phyloP scores from a whole-genome alignment of 2,113 vertebrate species.

The Heteronetta atricapilla region DNA sequence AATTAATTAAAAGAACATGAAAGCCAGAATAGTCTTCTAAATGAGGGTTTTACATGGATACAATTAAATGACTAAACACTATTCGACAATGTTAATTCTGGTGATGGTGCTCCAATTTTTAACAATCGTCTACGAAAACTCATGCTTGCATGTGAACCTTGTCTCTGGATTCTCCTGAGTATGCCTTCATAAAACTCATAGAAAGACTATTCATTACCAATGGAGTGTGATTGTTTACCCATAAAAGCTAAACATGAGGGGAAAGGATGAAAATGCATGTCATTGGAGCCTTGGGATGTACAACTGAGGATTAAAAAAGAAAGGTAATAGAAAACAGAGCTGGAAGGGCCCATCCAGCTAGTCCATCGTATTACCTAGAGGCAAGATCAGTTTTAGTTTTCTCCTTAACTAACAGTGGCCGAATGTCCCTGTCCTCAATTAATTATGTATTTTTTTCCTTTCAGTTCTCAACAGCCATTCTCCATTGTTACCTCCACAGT shows the following conservation, averaged over 20 bases:
- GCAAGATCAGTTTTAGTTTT: not conserved
- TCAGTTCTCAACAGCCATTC: not conserved
- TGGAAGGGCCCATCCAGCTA: not conserved
- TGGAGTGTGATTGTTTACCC: not conserved
- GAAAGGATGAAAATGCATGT: not conserved
- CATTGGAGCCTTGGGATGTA: slow-evolving; percentile 8
- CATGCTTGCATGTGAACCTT: not conserved
- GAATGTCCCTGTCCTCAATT: not conserved
- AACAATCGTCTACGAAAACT: not conserved
- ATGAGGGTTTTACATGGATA: not conserved
- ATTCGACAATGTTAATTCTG: not conserved
- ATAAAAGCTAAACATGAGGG: not conserved
- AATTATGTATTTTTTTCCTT: not conserved
- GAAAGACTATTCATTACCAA: not conserved
- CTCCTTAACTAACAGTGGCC: not conserved
- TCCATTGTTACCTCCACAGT: not conserved
- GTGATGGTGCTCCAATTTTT: not conserved
- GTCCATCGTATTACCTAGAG: not conserved
- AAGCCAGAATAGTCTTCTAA: not conserved
- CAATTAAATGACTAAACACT: not conserved
- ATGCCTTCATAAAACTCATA: not conserved
- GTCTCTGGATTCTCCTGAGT: not conserved
- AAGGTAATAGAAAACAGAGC: not conserved
- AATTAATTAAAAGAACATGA: not conserved
- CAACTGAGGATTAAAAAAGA: not conserved